Percentiles rank a stretch among this genome's conserved stretches.
These are phyloP conservation scores for Bombus cullumanus DNA, from an alignment of 1,140 invertebrate species.

Conservation along the genomic window DNA sequence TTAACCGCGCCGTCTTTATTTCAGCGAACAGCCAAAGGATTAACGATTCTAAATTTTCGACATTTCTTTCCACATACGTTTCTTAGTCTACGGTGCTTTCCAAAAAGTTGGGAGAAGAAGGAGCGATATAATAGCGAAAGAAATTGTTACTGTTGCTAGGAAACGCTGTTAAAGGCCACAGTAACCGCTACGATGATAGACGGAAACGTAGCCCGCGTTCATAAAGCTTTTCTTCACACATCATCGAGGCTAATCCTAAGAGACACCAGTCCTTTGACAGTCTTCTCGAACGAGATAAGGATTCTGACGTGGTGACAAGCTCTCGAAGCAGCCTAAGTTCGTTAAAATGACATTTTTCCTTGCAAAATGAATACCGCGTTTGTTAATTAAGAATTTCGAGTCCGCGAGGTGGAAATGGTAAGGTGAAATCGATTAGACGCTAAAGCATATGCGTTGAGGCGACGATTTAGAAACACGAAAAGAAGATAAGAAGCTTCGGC, in stretches of 20 bases:
- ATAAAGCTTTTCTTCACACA: background rate
- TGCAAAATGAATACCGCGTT: background rate
- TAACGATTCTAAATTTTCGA: background rate
- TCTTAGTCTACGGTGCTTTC: background rate
- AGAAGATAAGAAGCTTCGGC: too few species aligned
- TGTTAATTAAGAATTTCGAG: background rate
- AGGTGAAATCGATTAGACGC: too few species aligned
- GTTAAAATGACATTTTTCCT: background rate
- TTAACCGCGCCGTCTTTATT: too few species aligned
- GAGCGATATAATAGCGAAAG: too few species aligned
- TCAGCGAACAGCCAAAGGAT: background rate
- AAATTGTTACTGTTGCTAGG: too few species aligned
- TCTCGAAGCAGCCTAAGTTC: background rate
- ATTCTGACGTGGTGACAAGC: conserved; percentile 15
- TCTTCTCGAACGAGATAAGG: conserved; percentile 17
- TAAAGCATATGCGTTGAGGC: background rate
- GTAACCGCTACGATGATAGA: background rate
- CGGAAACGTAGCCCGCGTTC: background rate
- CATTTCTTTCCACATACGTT: fast-evolving
- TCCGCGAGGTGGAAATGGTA: too few species aligned
- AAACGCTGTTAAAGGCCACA: background rate
- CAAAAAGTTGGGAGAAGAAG: fast-evolving
- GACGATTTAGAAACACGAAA: background rate
- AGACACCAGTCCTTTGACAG: conserved; percentile 14
- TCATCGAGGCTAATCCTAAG: conserved; percentile 17